Base-by-base conservation (phyloP, 2,113 vertebrate species). In the Turdus rufiventris region DNA sequence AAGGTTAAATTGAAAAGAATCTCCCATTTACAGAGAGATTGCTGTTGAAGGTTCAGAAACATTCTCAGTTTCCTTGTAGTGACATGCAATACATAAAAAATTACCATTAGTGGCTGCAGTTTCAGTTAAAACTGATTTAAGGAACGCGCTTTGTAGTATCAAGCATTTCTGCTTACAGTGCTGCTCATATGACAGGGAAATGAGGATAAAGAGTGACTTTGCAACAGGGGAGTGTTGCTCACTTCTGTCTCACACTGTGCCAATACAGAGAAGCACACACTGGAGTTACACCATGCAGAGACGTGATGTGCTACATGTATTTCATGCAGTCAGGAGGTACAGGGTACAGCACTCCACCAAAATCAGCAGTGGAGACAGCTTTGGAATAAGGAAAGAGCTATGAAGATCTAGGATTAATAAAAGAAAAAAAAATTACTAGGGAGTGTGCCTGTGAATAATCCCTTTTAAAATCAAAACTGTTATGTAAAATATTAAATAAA, bases 81-180 rank as follows among this genome's bases (percentile, higher is more conserved):
- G 88, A 85, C 43, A 79, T 3, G 43, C 18, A 85, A 43, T n/a
- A 83, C 58, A 63, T 40, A 51, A 82, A 89, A 88, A 93, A 81
- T 50, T 58, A 78, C 56, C 71, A 68, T 82, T 57, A 93, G 62
- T 10, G n/a, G 71, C 61, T 75, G 66, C 48, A 78, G 65, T 67
- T 93, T 74, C 74, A 51, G 61, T 88, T 94, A 78, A 85, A 93
- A 75, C 57, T 56, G 70, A 81, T 85, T 87, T 87, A 15, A 85
- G 71, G 42, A 29, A 7, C 0, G 8, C 0, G 4, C 66, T 94
- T 93, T 75, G 78, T 60, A 88, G 26, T 82, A 91, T 67, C 66
- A 92, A 82, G 33, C 56, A 56, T 79, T 94, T 60, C 82, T 92
- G 78, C 62, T 85, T 72, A 51, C 61, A 43, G 29, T 11, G 38